Conservation (phyloP, 2,888 invertebrate genomes). For the Dasypolia templi region DNA sequence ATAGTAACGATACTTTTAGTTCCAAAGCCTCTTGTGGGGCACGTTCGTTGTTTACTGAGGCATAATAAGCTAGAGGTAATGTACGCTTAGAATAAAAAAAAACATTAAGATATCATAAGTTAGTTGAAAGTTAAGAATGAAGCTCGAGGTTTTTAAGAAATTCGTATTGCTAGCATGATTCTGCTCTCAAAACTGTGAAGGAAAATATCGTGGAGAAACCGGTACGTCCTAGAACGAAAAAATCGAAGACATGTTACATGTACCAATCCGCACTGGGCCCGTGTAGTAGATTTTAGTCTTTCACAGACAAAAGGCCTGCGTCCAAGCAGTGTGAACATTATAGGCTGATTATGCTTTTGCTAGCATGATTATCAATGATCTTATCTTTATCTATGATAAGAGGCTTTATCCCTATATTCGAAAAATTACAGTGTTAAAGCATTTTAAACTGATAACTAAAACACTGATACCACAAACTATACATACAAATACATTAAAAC, state of each 20-base stretch:
- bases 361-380: not conserved
- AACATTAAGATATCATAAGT: too few relatives aligned
- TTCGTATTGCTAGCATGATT: not conserved
- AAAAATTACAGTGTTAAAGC: not conserved
- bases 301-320: too few relatives aligned
- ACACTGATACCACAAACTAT: too few relatives aligned
- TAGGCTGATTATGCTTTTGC: not conserved
- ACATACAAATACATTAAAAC: too few relatives aligned
- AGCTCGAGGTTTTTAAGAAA: too few relatives aligned
- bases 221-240: not conserved
- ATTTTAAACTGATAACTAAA: not conserved
- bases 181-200: not conserved
- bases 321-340: not conserved
- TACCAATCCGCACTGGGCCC: not conserved
- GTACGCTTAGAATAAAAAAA: not conserved
- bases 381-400: not conserved
- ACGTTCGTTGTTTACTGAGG: not conserved
- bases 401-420: not conserved
- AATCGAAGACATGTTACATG: not conserved
- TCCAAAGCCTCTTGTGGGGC: slow-evolving; percentile 17
- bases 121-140: too few relatives aligned
- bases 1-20: slow-evolving; percentile 19
- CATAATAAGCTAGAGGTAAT: not conserved
- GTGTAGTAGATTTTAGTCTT: not conserved
- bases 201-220: not conserved